These are phyloP conservation scores for Patagioenas fasciata DNA, from an alignment of 2,113 vertebrate genomes.

Conservation along the genomic window DNA sequence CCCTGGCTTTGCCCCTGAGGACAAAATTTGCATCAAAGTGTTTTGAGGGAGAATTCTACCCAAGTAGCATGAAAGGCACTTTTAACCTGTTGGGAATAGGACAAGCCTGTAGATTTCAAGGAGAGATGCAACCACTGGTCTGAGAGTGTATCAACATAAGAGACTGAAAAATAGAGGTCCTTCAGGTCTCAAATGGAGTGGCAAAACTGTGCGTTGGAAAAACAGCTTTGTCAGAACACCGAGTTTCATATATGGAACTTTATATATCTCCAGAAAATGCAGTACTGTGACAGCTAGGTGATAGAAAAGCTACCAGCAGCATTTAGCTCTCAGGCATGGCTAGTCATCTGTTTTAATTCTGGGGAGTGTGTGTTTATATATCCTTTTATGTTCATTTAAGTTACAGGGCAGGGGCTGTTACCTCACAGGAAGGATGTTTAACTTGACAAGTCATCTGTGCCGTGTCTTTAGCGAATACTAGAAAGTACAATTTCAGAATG, in stretches of 20 bases:
- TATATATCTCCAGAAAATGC: not conserved
- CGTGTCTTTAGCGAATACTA: slow-evolving; percentile 17
- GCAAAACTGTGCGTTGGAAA: not conserved
- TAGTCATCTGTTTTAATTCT: slow-evolving; percentile 19
- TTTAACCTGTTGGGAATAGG: not conserved
- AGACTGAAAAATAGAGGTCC: not conserved
- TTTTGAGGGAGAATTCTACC: slow-evolving; percentile 3
- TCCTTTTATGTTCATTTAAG: slow-evolving; percentile 38
- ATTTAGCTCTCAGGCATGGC: not conserved
- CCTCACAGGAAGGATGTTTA: slow-evolving; percentile 54
- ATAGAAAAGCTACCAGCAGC: not conserved
- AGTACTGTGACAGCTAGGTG: not conserved
- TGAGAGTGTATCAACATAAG: not conserved
- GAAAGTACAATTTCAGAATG: slow-evolving; percentile 38
- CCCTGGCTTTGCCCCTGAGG: not conserved
- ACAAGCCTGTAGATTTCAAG: not conserved
- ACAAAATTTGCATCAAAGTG: slow-evolving; percentile 13
- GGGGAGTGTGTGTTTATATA: not conserved
- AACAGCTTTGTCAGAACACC: not conserved
- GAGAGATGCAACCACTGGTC: not conserved
- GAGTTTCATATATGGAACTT: not conserved
- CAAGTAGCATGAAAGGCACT: not conserved
- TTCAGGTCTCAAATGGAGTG: not conserved
- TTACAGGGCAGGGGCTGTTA: slow-evolving; percentile 28
- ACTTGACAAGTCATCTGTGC: slow-evolving; percentile 54